Evolutionary conservation across 92 coral and sea anemone species (phyloP).

Genomic region (Phenganax stokvisi): DNA sequence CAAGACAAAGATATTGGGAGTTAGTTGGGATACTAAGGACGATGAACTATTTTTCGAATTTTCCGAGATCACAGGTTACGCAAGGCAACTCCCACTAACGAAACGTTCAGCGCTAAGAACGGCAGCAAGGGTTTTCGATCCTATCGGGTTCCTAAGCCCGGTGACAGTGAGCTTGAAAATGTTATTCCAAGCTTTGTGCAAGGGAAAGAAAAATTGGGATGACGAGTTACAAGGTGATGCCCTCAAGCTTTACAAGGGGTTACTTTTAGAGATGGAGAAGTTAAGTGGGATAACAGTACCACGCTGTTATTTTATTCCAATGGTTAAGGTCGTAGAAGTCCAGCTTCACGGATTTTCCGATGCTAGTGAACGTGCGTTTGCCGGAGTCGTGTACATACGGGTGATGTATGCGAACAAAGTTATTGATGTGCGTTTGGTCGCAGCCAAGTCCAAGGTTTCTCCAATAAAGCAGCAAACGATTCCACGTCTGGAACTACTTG

Average conservation of each 20-base stretch:
- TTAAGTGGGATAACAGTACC: conserved; percentile 10
- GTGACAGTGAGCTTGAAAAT: conserved; percentile 14
- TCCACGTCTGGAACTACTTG: conserved; percentile 17
- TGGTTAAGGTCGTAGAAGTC: conserved; percentile 4
- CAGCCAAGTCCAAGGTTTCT: conserved; percentile 17
- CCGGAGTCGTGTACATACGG: conserved; percentile 18
- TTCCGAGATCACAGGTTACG: background rate
- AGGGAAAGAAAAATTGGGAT: background rate
- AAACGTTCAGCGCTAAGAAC: conserved; percentile 7
- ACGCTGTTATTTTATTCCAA: conserved; percentile 19
- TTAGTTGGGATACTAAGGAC: background rate
- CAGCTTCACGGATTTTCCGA: conserved; percentile 24
- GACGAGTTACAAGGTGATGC: background rate
- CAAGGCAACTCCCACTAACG: conserved; percentile 4
- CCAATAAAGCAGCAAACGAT: conserved; percentile 24
- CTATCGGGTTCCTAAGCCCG: conserved; percentile 9
- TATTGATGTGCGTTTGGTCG: conserved; percentile 13
- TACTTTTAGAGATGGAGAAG: conserved; percentile 3
- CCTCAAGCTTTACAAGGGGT: background rate
- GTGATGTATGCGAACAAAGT: background rate
- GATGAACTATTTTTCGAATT: conserved; percentile 16
- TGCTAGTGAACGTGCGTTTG: conserved; percentile 16
- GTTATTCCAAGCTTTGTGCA: conserved; percentile 6
- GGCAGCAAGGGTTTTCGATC: conserved; percentile 13
- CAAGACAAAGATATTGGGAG: conserved; percentile 11